These are phyloP conservation scores for Meloidogyne chitwoodi DNA, from an alignment of 1,140 invertebrate genomes.

Conservation along the genomic window DNA sequence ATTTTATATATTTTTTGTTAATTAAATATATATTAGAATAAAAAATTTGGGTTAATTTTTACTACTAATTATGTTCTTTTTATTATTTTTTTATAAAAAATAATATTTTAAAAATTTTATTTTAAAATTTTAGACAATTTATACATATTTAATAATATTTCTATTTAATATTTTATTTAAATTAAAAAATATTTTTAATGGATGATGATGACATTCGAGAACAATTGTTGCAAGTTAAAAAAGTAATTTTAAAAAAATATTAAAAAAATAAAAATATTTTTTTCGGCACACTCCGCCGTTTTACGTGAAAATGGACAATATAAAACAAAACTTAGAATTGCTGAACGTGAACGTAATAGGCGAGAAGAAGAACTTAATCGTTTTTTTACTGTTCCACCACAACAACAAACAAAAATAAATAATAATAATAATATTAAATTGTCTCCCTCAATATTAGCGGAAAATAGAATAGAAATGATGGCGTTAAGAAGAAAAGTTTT, in stretches of 20 bases:
- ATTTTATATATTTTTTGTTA: background rate
- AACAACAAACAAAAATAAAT: background rate
- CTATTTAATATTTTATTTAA: no score
- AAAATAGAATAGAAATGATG: constrained; percentile 30
- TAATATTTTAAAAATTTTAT: background rate
- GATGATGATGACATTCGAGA: constrained; percentile 24
- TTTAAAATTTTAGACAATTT: no score
- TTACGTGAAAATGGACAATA: constrained; percentile 29
- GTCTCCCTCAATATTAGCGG: background rate
- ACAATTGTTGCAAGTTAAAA: constrained; percentile 25
- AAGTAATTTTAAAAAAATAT: background rate
- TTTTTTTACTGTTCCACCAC: constrained; percentile 7
- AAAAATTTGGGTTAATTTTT: no score
- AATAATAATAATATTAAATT: background rate
- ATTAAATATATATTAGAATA: background rate
- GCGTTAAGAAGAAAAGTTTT: constrained; percentile 38
- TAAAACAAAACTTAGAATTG: constrained; percentile 20
- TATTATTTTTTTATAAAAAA: background rate
- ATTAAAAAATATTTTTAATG: constrained; percentile 1
- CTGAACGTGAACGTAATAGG: constrained; percentile 23
- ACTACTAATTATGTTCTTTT: no score
- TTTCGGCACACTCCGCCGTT: constrained; percentile 11
- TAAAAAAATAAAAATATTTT: background rate
- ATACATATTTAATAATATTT: background rate
- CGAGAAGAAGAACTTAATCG: constrained; percentile 21